Evolutionary conservation across 2,797 vertebrate genomes (phyloP), one percentile per base, ranked within the genome.

Genomic region (Toxotes lorentzi): DNA sequence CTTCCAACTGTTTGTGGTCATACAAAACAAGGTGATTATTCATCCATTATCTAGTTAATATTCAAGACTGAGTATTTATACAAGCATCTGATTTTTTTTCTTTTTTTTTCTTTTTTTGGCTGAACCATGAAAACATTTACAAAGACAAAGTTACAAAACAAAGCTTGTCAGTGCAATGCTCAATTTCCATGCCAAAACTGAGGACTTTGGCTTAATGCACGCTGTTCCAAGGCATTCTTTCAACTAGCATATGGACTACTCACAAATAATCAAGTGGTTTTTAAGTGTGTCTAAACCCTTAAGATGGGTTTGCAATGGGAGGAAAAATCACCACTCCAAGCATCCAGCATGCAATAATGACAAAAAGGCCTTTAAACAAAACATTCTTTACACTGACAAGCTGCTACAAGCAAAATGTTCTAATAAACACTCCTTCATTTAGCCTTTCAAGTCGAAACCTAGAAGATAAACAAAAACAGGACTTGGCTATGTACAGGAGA

Each of bases 131-230:
- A 91, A 88, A 90, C 90, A 81, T 83, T 86, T 81, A 83, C 77
- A 88, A 84, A 89, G 78, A 80, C 70, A 82, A 88, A 88, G 62
- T 78, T 74, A 90, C 73, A 84, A 91, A 91, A 89, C 84, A 91
- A 91, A 92, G 89, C 89, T 89, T 5, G 79, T 88, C 89, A 93
- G 91, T 88, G 87, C 91, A 93, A 92, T 63, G 91, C 89, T 90
- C 69, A 86, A 91, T 87, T 85, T 89, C 75, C 89, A 93, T 88
- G 88, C 93, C 90, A 89, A 82, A 88, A 92, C 81, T 70, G 67
- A 90, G 75, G 72, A 87, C 90, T 92, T 91, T 93, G 90, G 89
- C 90, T 85, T 86, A 89, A 91, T 79, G 82, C 86, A 89, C 84
- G 91, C 69, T 2, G 56, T 85, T 91, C 87, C 88, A 92, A 94